These are phyloP conservation scores for Rostratula benghalensis DNA, from an alignment of 2,113 vertebrate species.

Conservation along the genomic window DNA sequence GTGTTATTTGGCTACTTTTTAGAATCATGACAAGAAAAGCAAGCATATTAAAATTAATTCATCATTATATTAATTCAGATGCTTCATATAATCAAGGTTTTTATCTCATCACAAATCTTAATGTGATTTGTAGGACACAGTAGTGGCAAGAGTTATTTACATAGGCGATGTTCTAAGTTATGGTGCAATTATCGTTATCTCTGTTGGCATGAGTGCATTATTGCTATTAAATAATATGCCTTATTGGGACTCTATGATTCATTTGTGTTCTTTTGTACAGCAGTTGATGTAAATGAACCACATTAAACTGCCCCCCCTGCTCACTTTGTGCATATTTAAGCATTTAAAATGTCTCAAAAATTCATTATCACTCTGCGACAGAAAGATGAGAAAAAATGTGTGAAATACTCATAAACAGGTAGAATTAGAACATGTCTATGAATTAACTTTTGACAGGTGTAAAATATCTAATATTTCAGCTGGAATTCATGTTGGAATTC, in stretches of 20 bases:
- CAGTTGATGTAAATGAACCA: conserved; percentile 37
- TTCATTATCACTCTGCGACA: background rate
- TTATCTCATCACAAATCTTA: background rate
- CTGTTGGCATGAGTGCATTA: background rate
- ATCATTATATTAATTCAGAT: background rate
- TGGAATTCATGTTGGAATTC: background rate
- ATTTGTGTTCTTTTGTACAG: conserved; percentile 10
- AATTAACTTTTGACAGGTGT: background rate
- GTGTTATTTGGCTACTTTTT: background rate
- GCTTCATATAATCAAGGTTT: background rate
- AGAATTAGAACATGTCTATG: background rate
- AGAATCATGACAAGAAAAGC: background rate
- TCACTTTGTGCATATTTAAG: conserved; percentile 32
- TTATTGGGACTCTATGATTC: background rate
- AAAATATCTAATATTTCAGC: background rate
- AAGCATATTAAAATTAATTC: background rate
- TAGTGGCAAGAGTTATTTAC: background rate
- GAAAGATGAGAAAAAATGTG: conserved; percentile 4
- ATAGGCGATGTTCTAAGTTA: background rate
- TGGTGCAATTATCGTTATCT: conserved; percentile 28
- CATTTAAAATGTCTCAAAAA: conserved; percentile 27
- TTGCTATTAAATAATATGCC: conserved; percentile 10
- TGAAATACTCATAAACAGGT: background rate
- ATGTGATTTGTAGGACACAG: background rate
- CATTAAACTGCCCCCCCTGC: conserved; percentile 21